Conservation (phyloP, 2,797 vertebrate species). For the Poeciliopsis infans region DNA sequence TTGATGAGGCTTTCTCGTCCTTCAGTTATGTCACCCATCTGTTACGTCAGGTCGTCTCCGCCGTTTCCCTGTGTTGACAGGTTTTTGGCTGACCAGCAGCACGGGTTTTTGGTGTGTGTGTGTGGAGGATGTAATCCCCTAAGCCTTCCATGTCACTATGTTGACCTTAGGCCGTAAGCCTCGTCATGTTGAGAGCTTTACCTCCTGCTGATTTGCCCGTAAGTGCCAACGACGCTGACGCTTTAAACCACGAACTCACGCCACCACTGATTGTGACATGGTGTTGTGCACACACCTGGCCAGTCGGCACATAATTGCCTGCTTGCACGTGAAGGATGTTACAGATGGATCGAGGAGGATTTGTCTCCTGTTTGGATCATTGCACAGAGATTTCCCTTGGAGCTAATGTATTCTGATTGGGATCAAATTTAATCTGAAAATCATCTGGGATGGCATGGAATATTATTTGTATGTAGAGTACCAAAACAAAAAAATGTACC, state of each 20-base stretch:
- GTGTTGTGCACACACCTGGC: slow-evolving; percentile 35
- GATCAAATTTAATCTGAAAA: slow-evolving; percentile 33
- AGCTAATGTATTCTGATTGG: slow-evolving; percentile 63
- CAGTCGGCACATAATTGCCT: slow-evolving; percentile 39
- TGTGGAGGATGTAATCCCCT: slow-evolving; percentile 73
- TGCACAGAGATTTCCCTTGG: slow-evolving; percentile 45
- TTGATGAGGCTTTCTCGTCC: not conserved
- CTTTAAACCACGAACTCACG: slow-evolving; percentile 37
- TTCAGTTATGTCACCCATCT: slow-evolving; percentile 17
- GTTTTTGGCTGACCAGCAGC: slow-evolving; percentile 48
- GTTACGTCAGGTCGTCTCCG: slow-evolving; percentile 26
- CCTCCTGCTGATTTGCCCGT: slow-evolving; percentile 47
- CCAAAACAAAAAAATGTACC: slow-evolving; percentile 20
- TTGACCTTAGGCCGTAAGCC: slow-evolving; percentile 68
- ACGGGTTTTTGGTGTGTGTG: slow-evolving; percentile 46
- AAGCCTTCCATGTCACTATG: slow-evolving; percentile 73
- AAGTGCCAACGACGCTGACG: slow-evolving; percentile 34
- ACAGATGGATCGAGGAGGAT: slow-evolving; percentile 58
- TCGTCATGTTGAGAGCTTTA: slow-evolving; percentile 55
- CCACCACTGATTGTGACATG: slow-evolving; percentile 1
- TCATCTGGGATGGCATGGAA: slow-evolving; percentile 20
- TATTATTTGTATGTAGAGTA: slow-evolving; percentile 20
- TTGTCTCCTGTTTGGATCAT: slow-evolving; percentile 57
- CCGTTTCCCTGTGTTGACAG: slow-evolving; percentile 40
- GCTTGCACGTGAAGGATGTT: slow-evolving; percentile 30